Percentiles rank a stretch among this genome's conserved stretches.
Evolutionary conservation across 1,140 invertebrate genomes (phyloP).

Genomic region (Aphelenchoides fujianensis): DNA sequence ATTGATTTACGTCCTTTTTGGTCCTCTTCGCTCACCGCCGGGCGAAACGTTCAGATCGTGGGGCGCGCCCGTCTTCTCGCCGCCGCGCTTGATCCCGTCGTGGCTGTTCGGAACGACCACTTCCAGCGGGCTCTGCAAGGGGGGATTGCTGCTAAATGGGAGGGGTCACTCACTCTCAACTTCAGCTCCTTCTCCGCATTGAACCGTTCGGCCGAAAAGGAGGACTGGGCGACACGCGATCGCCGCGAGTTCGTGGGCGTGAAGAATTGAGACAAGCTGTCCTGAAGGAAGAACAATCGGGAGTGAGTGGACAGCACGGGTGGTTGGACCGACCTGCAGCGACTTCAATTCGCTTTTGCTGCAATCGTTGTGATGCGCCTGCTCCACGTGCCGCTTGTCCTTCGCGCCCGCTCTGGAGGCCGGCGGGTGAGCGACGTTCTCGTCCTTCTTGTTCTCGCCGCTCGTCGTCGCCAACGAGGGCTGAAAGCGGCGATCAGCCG

Average conservation of each 20-base stretch:
- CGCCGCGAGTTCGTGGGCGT: slow-evolving; percentile 62
- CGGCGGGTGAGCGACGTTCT: slow-evolving; percentile 7
- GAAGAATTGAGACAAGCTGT: slow-evolving; percentile 63
- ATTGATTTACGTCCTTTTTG: background rate
- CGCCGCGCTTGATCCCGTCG: background rate
- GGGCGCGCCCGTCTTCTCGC: background rate
- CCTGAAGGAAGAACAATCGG: slow-evolving; percentile 26
- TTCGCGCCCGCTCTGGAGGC: slow-evolving; percentile 14
- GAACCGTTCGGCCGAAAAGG: background rate
- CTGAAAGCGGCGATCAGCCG: too few species aligned
- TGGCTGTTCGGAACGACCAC: background rate
- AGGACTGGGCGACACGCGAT: slow-evolving; percentile 32
- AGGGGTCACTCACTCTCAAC: background rate
- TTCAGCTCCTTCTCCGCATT: background rate
- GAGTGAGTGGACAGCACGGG: too few species aligned
- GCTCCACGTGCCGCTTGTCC: background rate
- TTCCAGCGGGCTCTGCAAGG: background rate
- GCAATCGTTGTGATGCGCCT: slow-evolving; percentile 4
- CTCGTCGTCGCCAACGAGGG: too few species aligned
- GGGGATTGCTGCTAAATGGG: background rate
- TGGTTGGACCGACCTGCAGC: background rate
- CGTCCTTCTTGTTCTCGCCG: background rate
- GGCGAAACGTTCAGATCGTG: background rate
- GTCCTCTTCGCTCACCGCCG: background rate
- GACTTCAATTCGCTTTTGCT: slow-evolving; percentile 7